Evolutionary conservation across 2,113 vertebrate genomes (phyloP).

Genomic region (Lampris megalopsis): DNA sequence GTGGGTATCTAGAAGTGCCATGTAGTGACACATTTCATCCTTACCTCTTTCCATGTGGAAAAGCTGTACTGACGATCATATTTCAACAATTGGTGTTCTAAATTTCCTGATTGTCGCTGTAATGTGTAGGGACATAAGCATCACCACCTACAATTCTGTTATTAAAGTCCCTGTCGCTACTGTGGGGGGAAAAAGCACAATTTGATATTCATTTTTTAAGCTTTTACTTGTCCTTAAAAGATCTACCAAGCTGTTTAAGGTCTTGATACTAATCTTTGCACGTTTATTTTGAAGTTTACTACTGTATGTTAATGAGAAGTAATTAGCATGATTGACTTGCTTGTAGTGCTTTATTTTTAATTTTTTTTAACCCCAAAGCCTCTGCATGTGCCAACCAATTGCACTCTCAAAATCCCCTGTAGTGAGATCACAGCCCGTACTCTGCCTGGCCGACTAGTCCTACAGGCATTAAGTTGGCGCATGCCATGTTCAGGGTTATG

Average conservation of each 20-base stretch:
- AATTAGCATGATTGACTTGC: conserved; percentile 58
- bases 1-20: conserved; percentile 56
- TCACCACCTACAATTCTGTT: conserved; percentile 18
- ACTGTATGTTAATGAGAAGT: conserved; percentile 20
- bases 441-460: conserved; percentile 31
- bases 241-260: conserved; percentile 57
- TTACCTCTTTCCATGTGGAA: conserved; percentile 63
- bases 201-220: conserved; percentile 52
- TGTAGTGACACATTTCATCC: conserved; percentile 67
- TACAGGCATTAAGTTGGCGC: conserved; percentile 57
- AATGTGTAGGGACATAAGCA: conserved; percentile 33
- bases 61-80: conserved; percentile 33
- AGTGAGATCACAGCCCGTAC: conserved; percentile 22
- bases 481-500: conserved; percentile 45
- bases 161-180: neutral
- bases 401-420: conserved; percentile 5
- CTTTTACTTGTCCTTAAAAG: conserved; percentile 62
- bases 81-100: conserved; percentile 59
- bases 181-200: conserved; percentile 61
- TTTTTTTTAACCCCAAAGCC: conserved; percentile 11
- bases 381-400: conserved; percentile 26
- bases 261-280: conserved; percentile 73
- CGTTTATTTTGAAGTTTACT: conserved; percentile 51
- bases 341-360: conserved; percentile 18
- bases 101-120: conserved; percentile 46